Evolutionary conservation across 2,113 vertebrate genomes (phyloP).

Genomic region (Gymnocephalus cernua): DNA sequence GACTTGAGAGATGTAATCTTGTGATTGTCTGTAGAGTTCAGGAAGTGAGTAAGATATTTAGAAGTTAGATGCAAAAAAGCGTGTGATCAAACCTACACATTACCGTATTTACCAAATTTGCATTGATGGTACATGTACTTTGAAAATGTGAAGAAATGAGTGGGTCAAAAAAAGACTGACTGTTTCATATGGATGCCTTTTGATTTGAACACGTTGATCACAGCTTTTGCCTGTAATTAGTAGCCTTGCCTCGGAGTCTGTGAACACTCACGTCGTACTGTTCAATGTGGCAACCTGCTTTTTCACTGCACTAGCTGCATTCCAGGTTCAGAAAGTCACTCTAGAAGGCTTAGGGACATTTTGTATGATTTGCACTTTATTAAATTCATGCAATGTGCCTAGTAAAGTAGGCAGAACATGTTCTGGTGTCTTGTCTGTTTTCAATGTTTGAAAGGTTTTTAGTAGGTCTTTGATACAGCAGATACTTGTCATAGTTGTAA

Average conservation of each 20-base stretch:
- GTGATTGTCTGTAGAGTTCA: conserved; percentile 65
- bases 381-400: conserved; percentile 80
- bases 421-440: conserved; percentile 50
- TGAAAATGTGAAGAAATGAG: conserved; percentile 25
- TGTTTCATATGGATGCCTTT: conserved; percentile 59
- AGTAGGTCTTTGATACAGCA: neutral
- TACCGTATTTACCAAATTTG: conserved; percentile 16
- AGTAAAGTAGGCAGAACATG: conserved; percentile 43
- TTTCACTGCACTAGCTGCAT: conserved; percentile 58
- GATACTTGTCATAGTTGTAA: neutral
- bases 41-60: conserved; percentile 43
- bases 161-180: neutral
- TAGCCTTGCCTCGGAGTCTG: conserved; percentile 49
- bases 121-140: conserved; percentile 28
- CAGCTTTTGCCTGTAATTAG: conserved; percentile 57
- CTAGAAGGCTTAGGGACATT: conserved; percentile 57
- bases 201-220: conserved; percentile 56
- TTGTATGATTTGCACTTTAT: conserved; percentile 83
- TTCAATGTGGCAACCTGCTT: conserved; percentile 53
- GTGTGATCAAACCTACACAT: conserved; percentile 27
- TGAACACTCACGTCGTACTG: conserved; percentile 14
- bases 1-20: conserved; percentile 42
- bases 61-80: conserved; percentile 48
- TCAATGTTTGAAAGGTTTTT: neutral
- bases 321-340: conserved; percentile 47